Evolutionary conservation across 2,797 vertebrate genomes (phyloP), one percentile per base, ranked within the genome.

Genomic region (Lutjanus campechanus): DNA sequence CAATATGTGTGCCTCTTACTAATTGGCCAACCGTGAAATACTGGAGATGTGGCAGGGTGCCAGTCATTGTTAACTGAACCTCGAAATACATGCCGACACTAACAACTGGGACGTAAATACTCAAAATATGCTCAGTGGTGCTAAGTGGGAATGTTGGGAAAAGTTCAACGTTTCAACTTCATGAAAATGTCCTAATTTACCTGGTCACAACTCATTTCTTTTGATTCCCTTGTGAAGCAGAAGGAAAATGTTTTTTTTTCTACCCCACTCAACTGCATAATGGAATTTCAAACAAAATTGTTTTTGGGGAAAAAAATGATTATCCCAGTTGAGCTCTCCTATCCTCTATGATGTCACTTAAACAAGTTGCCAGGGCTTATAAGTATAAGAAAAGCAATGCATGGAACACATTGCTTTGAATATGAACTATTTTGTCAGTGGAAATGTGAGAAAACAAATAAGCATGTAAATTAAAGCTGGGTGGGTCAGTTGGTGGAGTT

Each of bases 51-150:
- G 2, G 41, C 71, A 67, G 79, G 76, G 68, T 64, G 56, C 58
- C 12, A 40, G 72, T 76, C 62, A 49, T 69, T 79, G 80, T 69
- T 51, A 51, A 63, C 69, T 81, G 60, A 72, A 76, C n/a, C 55
- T 77, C 2, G 11, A 10, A 73, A 61, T 76, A 53, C 29, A 41
- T 36, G 22, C 58, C 51, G 19, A 6, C 12, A 16, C n/a, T 13
- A 56, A 46, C 47, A 1, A 41, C 43, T 51, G 29, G 1, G 49
- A 73, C 13, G 49, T 64, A 5, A 46, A 69, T 7, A 36, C 19
- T 54, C 13, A 16, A 9, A 41, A 11, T 80, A 16, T 5, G 22
- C 68, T 15, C 44, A n/a, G 12, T 58, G 17, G 40, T 55, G 19
- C 11, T 15, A 61, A 8, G 20, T 41, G 7, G 40, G 8, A 20